Evolutionary conservation across 2,797 vertebrate species (phyloP).

Genomic region (Amniataba percoides): DNA sequence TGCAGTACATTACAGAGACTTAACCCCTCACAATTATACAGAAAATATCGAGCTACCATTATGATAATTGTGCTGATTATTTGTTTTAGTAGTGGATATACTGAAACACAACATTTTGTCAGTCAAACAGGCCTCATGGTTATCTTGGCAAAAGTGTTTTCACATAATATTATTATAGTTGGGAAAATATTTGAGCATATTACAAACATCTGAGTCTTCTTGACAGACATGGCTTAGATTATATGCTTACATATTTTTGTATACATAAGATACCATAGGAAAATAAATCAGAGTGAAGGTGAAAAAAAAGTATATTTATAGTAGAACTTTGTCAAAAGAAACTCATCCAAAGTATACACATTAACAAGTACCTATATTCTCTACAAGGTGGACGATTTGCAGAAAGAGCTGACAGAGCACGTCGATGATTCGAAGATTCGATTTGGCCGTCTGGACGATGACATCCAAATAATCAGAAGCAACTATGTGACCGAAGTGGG

Average conservation of each 20-base stretch:
- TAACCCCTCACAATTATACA: background rate
- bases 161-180: slow-evolving; percentile 52
- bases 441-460: slow-evolving; percentile 79
- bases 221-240: slow-evolving; percentile 34
- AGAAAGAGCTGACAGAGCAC: slow-evolving; percentile 86
- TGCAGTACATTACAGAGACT: background rate
- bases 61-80: background rate
- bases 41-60: background rate
- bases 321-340: slow-evolving; percentile 23
- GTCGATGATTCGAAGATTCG: slow-evolving; percentile 81
- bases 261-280: slow-evolving; percentile 29
- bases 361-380: slow-evolving; percentile 41
- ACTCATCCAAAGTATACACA: slow-evolving; percentile 29
- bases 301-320: slow-evolving; percentile 38
- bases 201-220: slow-evolving; percentile 34
- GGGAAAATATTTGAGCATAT: slow-evolving; percentile 53
- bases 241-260: slow-evolving; percentile 46
- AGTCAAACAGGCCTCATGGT: slow-evolving; percentile 17
- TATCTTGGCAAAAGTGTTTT: slow-evolving; percentile 48
- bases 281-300: slow-evolving; percentile 39
- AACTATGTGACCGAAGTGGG: slow-evolving; percentile 79
- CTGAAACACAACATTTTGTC: slow-evolving; percentile 20
- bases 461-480: slow-evolving; percentile 82
- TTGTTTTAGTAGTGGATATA: slow-evolving; percentile 10
- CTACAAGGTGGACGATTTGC: slow-evolving; percentile 85